Evolutionary conservation across 2,888 invertebrate genomes (phyloP), one percentile per base, ranked within the genome.

Genomic region (Drosophila infuscata): DNA sequence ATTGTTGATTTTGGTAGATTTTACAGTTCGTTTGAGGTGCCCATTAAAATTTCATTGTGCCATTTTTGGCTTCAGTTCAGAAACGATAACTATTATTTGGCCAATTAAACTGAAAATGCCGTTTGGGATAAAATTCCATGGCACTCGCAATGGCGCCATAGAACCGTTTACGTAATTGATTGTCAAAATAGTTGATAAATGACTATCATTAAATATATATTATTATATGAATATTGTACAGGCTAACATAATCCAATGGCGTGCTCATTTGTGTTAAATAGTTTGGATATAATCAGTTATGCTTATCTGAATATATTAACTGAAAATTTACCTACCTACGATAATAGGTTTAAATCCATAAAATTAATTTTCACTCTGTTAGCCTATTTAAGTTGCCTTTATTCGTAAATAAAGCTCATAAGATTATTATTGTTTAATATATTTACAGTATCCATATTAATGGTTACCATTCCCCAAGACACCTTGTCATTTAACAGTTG

Each of bases 11-110:
- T 75, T 63, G 36, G 51, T 52, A 67, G 70, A 74, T 77, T 81
- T 82, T 80, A 76, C 77, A 74, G 89, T 82, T 89, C 85, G 85
- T 88, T 82, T 66, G 59, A 46, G 65, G 33, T 49, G 46, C 17
- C 62, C 71, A 77, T 89, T 80, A 82, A 85, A 78, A 75, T 84
- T 69, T 82, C 68, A 73, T 75, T 67, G 66, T 48, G 56, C 69
- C 52, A 65, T 60, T 78, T 59, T 57, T 51, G 73, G 65, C 64
- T 62, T 36, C 61, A 52, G 66, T 59, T 53, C 48, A 56, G 35
- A 29, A 36, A 61, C 64, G 41, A 75, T 76, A 84, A 82, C 82
- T 82, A 84, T 84, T 84, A 84, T 73, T 73, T 73, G 82, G 41
- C 67, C 72, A 81, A 81, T 82, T 83, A 74, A 71, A 70, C 64